Percentiles rank a stretch among this genome's conserved stretches.
These are phyloP conservation scores for Syrmaticus mikado DNA, from an alignment of 2,113 vertebrate genomes.

Conservation along the genomic window DNA sequence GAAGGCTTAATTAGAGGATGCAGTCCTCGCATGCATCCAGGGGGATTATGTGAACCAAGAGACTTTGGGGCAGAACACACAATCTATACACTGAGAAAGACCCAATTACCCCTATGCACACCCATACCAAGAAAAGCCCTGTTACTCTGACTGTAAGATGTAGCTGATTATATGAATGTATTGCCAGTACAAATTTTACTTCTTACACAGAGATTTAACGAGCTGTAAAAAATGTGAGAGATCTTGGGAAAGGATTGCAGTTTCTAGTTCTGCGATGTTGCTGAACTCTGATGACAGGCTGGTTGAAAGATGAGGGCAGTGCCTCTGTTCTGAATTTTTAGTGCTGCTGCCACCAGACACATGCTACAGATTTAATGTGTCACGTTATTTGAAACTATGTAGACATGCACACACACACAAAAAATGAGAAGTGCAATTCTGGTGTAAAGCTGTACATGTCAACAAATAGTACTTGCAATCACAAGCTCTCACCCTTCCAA, in stretches of 20 bases:
- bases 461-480: conserved; percentile 6
- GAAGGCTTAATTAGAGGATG: background rate
- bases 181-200: conserved; percentile 28
- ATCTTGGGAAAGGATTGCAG: conserved; percentile 23
- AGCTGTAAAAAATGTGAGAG: conserved; percentile 7
- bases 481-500: conserved; percentile 27
- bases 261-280: background rate
- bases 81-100: background rate
- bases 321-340: conserved; percentile 18
- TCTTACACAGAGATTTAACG: conserved; percentile 9
- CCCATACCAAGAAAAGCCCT: background rate
- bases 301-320: background rate
- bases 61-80: background rate
- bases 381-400: background rate
- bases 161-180: background rate
- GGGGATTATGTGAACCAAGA: background rate
- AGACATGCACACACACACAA: background rate
- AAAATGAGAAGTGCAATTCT: background rate
- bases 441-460: background rate
- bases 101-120: background rate
- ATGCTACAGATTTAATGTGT: conserved; percentile 6
- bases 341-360: conserved; percentile 1
- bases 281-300: background rate
- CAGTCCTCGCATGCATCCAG: background rate
- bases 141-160: background rate